Conservation (phyloP, 2,888 invertebrate genomes). For the Aproaerema taeniolella region DNA sequence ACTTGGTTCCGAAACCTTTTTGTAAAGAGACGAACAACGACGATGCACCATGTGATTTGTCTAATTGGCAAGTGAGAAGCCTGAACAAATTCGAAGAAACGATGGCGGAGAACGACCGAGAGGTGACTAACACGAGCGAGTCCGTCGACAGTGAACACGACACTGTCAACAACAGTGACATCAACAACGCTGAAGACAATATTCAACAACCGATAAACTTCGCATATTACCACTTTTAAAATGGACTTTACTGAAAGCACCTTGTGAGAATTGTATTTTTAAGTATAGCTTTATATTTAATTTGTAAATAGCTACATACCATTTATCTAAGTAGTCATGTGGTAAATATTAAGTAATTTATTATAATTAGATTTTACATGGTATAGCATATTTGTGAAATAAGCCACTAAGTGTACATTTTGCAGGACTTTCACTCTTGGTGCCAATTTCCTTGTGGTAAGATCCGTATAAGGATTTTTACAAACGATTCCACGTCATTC, state of each 20-base stretch:
- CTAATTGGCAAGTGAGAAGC: constrained; percentile 50
- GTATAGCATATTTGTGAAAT: constrained; percentile 29
- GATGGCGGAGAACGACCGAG: constrained; percentile 26
- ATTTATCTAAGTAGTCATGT: constrained; percentile 48
- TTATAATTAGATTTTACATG: constrained; percentile 56
- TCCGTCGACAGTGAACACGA: constrained; percentile 36
- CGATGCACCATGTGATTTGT: constrained; percentile 60
- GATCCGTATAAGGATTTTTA: neutral
- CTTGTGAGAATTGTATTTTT: constrained; percentile 26
- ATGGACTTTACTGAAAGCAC: constrained; percentile 18
- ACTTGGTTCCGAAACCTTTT: constrained; percentile 29
- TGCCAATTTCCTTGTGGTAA: constrained; percentile 48
- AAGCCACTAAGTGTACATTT: constrained; percentile 16
- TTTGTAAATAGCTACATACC: constrained; percentile 42
- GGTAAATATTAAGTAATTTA: constrained; percentile 64
- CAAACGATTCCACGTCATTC: neutral
- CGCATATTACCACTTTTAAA: constrained; percentile 68
- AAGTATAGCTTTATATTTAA: constrained; percentile 24
- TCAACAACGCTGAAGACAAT: constrained; percentile 26
- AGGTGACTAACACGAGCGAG: constrained; percentile 33
- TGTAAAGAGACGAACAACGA: constrained; percentile 31
- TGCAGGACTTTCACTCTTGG: constrained; percentile 32
- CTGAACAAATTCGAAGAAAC: constrained; percentile 30
- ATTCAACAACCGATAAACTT: constrained; percentile 63
- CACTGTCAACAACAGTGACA: constrained; percentile 18